Conservation (phyloP, 2,113 vertebrate genomes). For the Zapus hudsonius region DNA sequence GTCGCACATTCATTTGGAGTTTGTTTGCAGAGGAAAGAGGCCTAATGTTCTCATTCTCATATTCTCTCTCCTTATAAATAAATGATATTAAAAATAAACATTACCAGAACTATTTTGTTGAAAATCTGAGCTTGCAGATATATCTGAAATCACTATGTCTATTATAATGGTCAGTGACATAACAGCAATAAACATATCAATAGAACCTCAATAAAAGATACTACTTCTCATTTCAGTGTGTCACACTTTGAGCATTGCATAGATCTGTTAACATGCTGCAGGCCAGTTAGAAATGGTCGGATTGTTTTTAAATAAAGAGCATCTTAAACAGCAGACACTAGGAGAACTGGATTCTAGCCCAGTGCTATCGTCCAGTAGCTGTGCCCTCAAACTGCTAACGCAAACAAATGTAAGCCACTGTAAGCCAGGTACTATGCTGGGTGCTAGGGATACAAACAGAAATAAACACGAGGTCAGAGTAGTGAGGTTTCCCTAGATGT, state of each 20-base stretch:
- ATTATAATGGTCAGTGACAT: constrained; percentile 29
- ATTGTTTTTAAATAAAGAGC: not conserved
- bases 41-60: too few species aligned
- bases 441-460: constrained; percentile 67
- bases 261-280: not conserved
- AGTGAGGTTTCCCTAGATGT: not conserved
- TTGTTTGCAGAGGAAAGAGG: too few species aligned
- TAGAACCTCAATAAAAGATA: constrained; percentile 9
- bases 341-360: constrained; percentile 31
- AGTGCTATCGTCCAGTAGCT: not conserved
- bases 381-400: constrained; percentile 9
- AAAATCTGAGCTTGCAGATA: constrained; percentile 43
- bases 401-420: constrained; percentile 47
- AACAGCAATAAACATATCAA: constrained; percentile 27
- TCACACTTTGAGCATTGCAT: not conserved
- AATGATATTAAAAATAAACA: not conserved
- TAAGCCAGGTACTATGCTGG: constrained; percentile 38
- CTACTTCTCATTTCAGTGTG: not conserved
- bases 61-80: too few species aligned
- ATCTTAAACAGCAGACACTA: not conserved
- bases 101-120: not conserved
- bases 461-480: constrained; percentile 53
- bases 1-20: too few species aligned
- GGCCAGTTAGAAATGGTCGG: not conserved
- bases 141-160: constrained; percentile 44